Evolutionary conservation across 2,113 vertebrate genomes (phyloP).

Genomic region (Chitala chitala): DNA sequence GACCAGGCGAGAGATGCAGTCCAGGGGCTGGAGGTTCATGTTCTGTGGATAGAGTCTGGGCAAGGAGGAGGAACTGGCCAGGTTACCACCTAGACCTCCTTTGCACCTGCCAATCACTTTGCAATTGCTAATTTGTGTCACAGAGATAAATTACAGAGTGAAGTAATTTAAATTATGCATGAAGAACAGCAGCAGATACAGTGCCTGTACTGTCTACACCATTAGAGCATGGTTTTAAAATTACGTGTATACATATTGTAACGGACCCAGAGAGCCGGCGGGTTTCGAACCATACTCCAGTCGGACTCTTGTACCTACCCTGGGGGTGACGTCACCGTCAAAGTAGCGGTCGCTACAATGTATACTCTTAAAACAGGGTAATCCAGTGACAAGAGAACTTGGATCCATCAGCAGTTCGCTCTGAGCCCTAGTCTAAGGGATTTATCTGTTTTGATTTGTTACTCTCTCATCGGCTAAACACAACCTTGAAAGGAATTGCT

Average conservation of each 20-base stretch:
- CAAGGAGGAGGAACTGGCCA: background rate
- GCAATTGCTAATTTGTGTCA: background rate
- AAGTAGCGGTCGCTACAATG: too few species aligned
- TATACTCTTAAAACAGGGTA: background rate
- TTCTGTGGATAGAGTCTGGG: slow-evolving; percentile 25
- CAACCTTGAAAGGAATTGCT: too few species aligned
- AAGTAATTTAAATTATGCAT: background rate
- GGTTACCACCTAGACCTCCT: background rate
- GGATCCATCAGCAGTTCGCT: background rate
- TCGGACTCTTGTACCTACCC: too few species aligned
- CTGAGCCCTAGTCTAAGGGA: background rate
- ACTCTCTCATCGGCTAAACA: background rate
- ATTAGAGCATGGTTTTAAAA: too few species aligned
- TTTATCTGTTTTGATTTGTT: background rate
- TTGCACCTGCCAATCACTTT: background rate
- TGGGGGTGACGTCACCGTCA: too few species aligned
- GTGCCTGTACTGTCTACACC: too few species aligned
- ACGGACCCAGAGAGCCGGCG: too few species aligned
- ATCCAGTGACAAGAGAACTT: background rate
- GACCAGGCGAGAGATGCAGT: slow-evolving; percentile 49
- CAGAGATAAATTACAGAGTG: background rate
- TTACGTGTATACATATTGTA: too few species aligned
- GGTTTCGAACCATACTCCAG: too few species aligned
- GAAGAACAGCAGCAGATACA: too few species aligned
- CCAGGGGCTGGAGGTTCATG: slow-evolving; percentile 37